phyloP scores from a whole-genome alignment of 2,888 invertebrate species.

The Meteorus colon region DNA sequence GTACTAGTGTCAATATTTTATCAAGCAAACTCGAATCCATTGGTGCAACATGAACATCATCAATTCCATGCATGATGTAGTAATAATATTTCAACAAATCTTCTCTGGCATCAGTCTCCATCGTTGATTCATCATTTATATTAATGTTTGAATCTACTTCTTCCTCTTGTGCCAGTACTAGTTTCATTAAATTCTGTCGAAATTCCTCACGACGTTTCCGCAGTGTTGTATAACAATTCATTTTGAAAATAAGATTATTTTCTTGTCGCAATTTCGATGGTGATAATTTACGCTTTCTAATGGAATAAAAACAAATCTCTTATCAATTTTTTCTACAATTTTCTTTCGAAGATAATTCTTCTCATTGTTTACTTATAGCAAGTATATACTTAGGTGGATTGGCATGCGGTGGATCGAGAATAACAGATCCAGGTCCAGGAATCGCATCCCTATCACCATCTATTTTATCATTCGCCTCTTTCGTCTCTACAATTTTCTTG shows the following conservation, averaged over 20 bases:
- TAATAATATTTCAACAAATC: conserved; percentile 89
- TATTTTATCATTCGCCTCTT: background rate
- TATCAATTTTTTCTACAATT: background rate
- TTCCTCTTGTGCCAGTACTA: conserved; percentile 78
- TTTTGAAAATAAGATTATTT: conserved; percentile 53
- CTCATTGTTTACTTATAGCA: background rate
- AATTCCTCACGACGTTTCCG: conserved; percentile 88
- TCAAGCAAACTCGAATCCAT: conserved; percentile 84
- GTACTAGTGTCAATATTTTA: conserved; percentile 79
- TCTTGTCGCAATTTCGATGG: conserved; percentile 48
- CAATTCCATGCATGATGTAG: conserved; percentile 92
- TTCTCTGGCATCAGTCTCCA: conserved; percentile 76
- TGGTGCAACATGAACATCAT: conserved; percentile 91
- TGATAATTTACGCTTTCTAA: conserved; percentile 45
- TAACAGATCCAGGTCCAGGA: background rate
- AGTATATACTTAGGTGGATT: background rate
- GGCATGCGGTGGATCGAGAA: background rate
- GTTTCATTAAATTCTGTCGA: conserved; percentile 83
- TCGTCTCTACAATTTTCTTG: background rate
- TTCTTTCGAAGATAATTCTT: conserved; percentile 12
- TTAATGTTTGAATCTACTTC: conserved; percentile 72
- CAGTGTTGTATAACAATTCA: conserved; percentile 81
- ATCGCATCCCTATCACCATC: conserved; percentile 29
- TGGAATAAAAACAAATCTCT: background rate
- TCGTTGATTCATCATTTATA: conserved; percentile 51